Evolutionary conservation across 2,797 vertebrate species (phyloP).

Genomic region (Diglossa cyanea): DNA sequence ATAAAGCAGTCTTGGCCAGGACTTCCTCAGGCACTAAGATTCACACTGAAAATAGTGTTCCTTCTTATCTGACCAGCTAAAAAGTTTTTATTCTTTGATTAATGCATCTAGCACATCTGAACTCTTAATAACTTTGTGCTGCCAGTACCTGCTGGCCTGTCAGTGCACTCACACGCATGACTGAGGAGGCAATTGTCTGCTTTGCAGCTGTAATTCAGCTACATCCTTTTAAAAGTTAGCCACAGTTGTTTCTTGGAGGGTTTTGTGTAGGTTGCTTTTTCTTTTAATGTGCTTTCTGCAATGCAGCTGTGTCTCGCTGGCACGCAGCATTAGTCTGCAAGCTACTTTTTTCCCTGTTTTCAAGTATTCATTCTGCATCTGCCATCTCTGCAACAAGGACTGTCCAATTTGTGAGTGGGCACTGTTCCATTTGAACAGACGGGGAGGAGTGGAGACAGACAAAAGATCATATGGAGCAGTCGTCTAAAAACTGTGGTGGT

Average conservation of each 20-base stretch:
- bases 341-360: constrained; percentile 9
- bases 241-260: not conserved
- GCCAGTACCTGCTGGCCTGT: not conserved
- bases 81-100: not conserved
- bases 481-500: not conserved
- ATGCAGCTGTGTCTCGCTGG: not conserved
- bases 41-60: not conserved
- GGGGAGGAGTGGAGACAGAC: constrained; percentile 30
- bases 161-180: not conserved
- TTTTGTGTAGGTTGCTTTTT: not conserved
- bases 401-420: constrained; percentile 35
- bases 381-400: constrained; percentile 13
- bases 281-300: not conserved
- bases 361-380: constrained; percentile 55
- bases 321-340: constrained; percentile 1
- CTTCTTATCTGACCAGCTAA: not conserved
- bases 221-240: not conserved
- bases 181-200: not conserved
- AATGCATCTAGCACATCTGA: not conserved
- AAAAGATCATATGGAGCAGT: constrained; percentile 64
- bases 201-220: constrained; percentile 13
- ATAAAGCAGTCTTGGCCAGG: not conserved
- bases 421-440: constrained; percentile 49
- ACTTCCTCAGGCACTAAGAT: not conserved
- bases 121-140: not conserved